Base-by-base conservation (phyloP, 2,888 invertebrate genomes). In the Taenaris catops region DNA sequence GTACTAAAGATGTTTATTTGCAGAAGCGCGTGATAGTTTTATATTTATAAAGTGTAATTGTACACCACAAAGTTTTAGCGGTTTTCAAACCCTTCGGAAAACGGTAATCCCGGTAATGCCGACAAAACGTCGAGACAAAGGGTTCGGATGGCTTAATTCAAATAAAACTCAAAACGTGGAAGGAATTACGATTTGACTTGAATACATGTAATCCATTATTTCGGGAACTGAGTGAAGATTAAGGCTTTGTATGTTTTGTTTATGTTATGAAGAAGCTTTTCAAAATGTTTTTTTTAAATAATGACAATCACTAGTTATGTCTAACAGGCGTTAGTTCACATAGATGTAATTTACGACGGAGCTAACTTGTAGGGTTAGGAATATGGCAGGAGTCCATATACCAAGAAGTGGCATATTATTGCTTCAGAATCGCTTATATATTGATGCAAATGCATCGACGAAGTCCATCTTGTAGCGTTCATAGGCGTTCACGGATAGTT, bases 141-240 rank as follows among this genome's bases (percentile, higher is more conserved):
- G 83, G 80, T 78, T 78, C 67, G 44, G 60, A 64, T 59, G 65
- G 68, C 75, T 80, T 81, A 81, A 80, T 78, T 69, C 80, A 72
- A 74, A 79, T 79, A 76, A 78, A 80, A 78, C 71, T 67, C 53
- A 49, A 67, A 62, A 78, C 83, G 83, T 81, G 83, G 57, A 47
- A 56, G 53, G 81, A 73, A 81, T 81, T 48, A 53, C 53, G 52
- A 62, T 60, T 48, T 50, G 38, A 48, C 17, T 33, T 18, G 38
- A 44, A 38, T 32, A 28, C 38, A 38, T 23, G 25, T 44, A 41
- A 46, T 44, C 38, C 39, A 19, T 37, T 31, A 29, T 43, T 31
- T 34, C 25, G 21, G 24, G 19, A 27, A 23, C 24, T 19, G 16
- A 23, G 25, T 14, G 5, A 24, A 25, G 36, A 42, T 38, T 35